Evolutionary conservation across 2,888 invertebrate genomes (phyloP), one percentile per base, ranked within the genome.

Genomic region (Drosophila engyochracea): DNA sequence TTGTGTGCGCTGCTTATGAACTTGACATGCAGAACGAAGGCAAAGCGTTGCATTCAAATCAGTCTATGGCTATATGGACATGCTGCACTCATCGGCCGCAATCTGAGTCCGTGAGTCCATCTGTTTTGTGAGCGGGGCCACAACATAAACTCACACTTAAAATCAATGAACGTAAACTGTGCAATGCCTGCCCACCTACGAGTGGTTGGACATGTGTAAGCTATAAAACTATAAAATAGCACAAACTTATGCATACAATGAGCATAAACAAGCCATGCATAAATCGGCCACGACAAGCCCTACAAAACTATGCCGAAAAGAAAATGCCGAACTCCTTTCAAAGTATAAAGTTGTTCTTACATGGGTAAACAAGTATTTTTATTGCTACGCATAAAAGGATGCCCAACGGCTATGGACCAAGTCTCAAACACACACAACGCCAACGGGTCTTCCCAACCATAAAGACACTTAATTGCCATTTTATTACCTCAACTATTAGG

Each of bases 381-480:
- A 90, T 91, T 80, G 90, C 68, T 35, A 74, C 67, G 80, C 85
- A 85, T 90, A 71, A 90, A 85, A 85, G 90, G 85, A 90, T 89
- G 78, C 74, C 82, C 76, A 61, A 67, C 37, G 81, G 78, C 85
- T 78, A 49, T 85, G 65, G 85, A 74, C 62, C 84, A 75, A 62
- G 44, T 57, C 37, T 47, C 47, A 54, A 33, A 44, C 44, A 61
- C 49, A 61, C 37, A 70, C 57, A 33, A 53, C 53, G 6, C 41
- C 41, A 28, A 9, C 5, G 4, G 63, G 60, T 58, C 59, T 72
- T 51, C 70, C 68, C 65, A 70, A 51, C 82, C 79, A 74, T 85
- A 89, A 89, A 87, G 73, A 70, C 87, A 87, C 83, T 87, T 89
- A 87, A 87, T 91, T 87, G 88, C 90, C 89, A 91, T 87, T 87